Percentiles rank a stretch among this genome's conserved stretches.
These are phyloP conservation scores for Xylophagus ater DNA, from an alignment of 2,888 invertebrate species.

Conservation along the genomic window DNA sequence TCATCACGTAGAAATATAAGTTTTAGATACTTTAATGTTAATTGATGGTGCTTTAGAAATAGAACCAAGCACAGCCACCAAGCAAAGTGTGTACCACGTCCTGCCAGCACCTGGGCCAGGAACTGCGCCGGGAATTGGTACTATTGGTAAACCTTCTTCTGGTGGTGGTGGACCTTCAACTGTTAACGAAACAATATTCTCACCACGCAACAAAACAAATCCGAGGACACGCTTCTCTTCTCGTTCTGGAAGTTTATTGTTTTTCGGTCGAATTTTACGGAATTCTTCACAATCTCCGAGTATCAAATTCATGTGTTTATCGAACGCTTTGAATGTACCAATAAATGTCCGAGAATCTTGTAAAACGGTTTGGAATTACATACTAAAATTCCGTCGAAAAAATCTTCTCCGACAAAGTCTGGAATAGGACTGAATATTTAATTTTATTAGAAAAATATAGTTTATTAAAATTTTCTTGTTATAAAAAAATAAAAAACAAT, in stretches of 20 bases:
- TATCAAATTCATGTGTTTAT: constrained; percentile 99
- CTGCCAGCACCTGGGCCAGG: constrained; percentile 73
- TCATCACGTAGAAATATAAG: too few species aligned
- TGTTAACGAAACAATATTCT: constrained; percentile 95
- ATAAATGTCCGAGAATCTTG: constrained; percentile 98
- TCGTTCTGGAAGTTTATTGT: constrained; percentile 73
- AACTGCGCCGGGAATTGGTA: constrained; percentile 78
- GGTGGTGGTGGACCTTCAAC: constrained; percentile 98
- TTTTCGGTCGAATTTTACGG: constrained; percentile 89
- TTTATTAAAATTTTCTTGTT: too few species aligned
- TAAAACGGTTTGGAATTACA: constrained; percentile 87
- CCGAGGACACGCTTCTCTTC: constrained; percentile 96
- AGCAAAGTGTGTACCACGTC: too few species aligned
- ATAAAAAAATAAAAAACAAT: too few species aligned
- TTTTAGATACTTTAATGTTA: too few species aligned
- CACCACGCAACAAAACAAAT: constrained; percentile 87
- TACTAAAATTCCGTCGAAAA: too few species aligned
- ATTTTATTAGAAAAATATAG: too few species aligned
- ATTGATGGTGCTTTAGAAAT: too few species aligned
- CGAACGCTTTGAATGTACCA: constrained; percentile 98
- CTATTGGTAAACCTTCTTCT: constrained; percentile 91
- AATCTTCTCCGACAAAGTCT: too few species aligned
- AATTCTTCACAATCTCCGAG: constrained; percentile 99
- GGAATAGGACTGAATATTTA: too few species aligned
- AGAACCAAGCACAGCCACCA: too few species aligned